These are phyloP conservation scores for Nebria ingens DNA, from an alignment of 1,140 invertebrate species.

Conservation along the genomic window DNA sequence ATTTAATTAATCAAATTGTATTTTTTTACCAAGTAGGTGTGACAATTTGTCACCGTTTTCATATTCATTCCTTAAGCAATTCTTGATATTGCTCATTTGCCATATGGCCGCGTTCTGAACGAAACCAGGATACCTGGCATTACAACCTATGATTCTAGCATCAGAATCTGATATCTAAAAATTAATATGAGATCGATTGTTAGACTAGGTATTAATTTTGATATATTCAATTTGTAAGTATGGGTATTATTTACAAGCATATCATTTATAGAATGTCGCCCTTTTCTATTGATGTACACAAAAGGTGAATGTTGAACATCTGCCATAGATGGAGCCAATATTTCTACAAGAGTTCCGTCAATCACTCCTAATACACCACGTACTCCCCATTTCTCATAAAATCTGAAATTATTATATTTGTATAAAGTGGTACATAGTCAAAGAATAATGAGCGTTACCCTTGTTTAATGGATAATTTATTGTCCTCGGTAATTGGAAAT, in stretches of 20 bases:
- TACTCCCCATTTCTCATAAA: neutral
- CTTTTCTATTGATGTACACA: constrained; percentile 10
- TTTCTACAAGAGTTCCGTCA: constrained; percentile 9
- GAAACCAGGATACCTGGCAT: neutral
- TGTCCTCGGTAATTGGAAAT: neutral
- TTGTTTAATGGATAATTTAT: neutral
- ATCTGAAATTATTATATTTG: neutral
- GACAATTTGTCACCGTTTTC: neutral
- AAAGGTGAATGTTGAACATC: neutral
- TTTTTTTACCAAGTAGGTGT: too few relatives aligned
- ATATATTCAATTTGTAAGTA: neutral
- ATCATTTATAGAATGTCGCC: constrained; percentile 10
- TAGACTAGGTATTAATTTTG: too few relatives aligned
- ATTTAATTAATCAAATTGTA: too few relatives aligned
- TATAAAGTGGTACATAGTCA: too few relatives aligned
- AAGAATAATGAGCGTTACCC: neutral
- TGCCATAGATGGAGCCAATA: neutral
- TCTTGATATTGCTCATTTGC: neutral
- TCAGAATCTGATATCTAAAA: neutral
- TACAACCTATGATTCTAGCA: neutral
- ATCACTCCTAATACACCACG: constrained; percentile 1
- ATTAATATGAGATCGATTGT: too few relatives aligned
- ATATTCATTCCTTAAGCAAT: neutral
- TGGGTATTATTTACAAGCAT: constrained; percentile 10
- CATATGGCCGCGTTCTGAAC: neutral